Evolutionary conservation across 2,113 vertebrate genomes (phyloP).

Genomic region (Plotosus lineatus): DNA sequence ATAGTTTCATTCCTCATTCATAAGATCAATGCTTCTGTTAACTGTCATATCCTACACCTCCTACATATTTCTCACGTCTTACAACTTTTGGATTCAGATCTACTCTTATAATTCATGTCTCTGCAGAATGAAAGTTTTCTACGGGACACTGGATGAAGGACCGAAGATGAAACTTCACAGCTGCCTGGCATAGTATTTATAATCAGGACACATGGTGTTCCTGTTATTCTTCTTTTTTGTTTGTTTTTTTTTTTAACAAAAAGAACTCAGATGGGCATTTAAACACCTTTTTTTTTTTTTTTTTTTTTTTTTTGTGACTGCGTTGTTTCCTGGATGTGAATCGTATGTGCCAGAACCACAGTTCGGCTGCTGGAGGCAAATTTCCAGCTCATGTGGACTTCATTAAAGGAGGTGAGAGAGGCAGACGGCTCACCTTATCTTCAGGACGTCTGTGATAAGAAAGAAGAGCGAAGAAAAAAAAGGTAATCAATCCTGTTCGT

Average conservation of each 20-base stretch:
- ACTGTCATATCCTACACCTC: slow-evolving; percentile 62
- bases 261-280: slow-evolving; percentile 29
- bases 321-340: slow-evolving; percentile 42
- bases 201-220: background rate
- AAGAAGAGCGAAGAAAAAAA: slow-evolving; percentile 12
- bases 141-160: background rate
- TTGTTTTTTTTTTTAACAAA: too few species aligned
- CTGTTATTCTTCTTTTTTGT: slow-evolving; percentile 20
- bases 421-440: slow-evolving; percentile 15
- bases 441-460: slow-evolving; percentile 22
- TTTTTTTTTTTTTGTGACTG: slow-evolving; percentile 37
- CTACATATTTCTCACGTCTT: slow-evolving; percentile 61
- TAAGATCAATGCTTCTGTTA: slow-evolving; percentile 74
- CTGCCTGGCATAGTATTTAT: background rate
- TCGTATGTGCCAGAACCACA: slow-evolving; percentile 30
- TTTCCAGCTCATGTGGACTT: slow-evolving; percentile 41
- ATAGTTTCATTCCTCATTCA: slow-evolving; percentile 64
- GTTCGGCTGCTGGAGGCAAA: slow-evolving; percentile 30
- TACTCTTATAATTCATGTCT: slow-evolving; percentile 50
- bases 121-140: slow-evolving; percentile 10
- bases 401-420: slow-evolving; percentile 41
- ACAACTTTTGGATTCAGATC: slow-evolving; percentile 61
- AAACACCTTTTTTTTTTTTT: slow-evolving; percentile 35
- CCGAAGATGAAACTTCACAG: background rate
- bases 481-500: slow-evolving; percentile 15